Evolutionary conservation across 2,888 invertebrate species (phyloP), one percentile per base, ranked within the genome.

Genomic region (Eilema depressum): DNA sequence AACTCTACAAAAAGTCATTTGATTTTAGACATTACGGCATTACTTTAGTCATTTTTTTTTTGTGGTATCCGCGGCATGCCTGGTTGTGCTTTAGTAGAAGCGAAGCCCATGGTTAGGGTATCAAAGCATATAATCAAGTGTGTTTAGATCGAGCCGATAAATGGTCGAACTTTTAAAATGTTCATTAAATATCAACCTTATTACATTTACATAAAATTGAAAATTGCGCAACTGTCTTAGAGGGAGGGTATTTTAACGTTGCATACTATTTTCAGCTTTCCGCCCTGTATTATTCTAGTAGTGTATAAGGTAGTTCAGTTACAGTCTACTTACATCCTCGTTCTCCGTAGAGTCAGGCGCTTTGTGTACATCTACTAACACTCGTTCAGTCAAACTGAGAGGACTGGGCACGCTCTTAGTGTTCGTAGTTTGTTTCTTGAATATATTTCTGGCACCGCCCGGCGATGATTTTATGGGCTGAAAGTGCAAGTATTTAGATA

Each of bases 401-500:
- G 95, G 93, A 73, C 92, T 95, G 23, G 88, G 89, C 0, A 80
- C 87, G 66, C 74, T 86, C 75, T 91, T 92, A 0, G 88, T 61
- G 1, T 84, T 80, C 8, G 92, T 91, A 33, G 91, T 88, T 59
- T 94, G 94, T 70, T 96, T 96, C 77, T 92, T 96, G 68, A 96
- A 96, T 0, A 96, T 95, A 76, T 96, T 95, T 30, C 96, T 82
- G 0, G 88, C 86, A 17, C 93, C 91, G 2, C 90, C 86, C 0
- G 93, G 93, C 1, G 94, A 93, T 1, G 93, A 89, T 80, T 91
- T 94, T 74, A 95, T 94, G 12, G 94, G 93, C 95, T 95, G 81
- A 20, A 85, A 88, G n/a, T 33, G 4, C 1, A 33, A 33, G 33
- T 8, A 33, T 33, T 33, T 33, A 8, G 33, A 1, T 33, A 33